Evolutionary conservation across 2,888 invertebrate species (phyloP), one percentile per base, ranked within the genome.

Genomic region (Orchestes rusci): DNA sequence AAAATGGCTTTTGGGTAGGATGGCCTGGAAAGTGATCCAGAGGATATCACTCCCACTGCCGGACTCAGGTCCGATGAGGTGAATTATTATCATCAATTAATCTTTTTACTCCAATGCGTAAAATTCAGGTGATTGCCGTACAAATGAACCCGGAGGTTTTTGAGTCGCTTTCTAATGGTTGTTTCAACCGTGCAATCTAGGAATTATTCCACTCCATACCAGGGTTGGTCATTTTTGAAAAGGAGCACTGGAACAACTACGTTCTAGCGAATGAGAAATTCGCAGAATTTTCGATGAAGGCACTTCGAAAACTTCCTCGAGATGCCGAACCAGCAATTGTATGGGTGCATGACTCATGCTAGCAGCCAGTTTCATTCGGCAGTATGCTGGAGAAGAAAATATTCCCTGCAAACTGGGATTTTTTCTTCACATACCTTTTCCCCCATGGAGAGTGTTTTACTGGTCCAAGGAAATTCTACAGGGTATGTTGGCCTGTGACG

Each of bases 281-380:
- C 60, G 90, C 91, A 0, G 77, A 80, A 5, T 83, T 84, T 61
- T 86, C 90, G 1, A 75, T 90, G 40, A 71, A 73, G 55, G 85
- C 86, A 0, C 62, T 83, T 16, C 68, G 73, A 37, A 68, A 73
- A 16, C 59, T 71, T 15, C 69, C 72, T 12, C 73, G 74, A 37
- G 72, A 71, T 37, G 70, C 67, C 10, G 72, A 80, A 7, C 48
- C 60, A 16, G 90, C 92, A 0, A 77, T 94, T 44, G 81, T 94
- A 2, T 94, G 94, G 94, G 79, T 94, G 17, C 94, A 94, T 62
- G 94, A 94, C 64, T 94, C 13, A 91, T 93, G 90, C 70, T 92
- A 60, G 87, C 90, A 10, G 90, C 93, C 27, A 90, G 89, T 66
- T 89, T 88, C 79, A 84, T 94, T 53, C 77, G 93, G 65, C 86